A percentile compares a stretch with the other conserved stretches of the same genome.
Evolutionary conservation across 2,888 invertebrate genomes (phyloP).

Genomic region (Lasioglossum figueresi): DNA sequence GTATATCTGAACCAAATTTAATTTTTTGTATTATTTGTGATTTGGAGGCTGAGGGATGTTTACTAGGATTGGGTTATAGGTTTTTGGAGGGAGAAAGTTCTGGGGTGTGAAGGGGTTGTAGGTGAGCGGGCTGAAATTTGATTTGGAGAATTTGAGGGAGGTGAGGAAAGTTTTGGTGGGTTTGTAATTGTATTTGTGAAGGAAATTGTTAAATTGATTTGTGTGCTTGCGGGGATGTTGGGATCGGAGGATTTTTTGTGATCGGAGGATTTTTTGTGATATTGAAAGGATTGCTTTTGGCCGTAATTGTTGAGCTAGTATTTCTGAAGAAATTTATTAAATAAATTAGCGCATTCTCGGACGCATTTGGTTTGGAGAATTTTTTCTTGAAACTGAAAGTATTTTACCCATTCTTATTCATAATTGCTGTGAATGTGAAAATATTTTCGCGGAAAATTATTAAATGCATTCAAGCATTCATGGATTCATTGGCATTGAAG

Average conservation of each 20-base stretch:
- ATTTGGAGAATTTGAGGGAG: neutral
- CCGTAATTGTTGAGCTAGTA: neutral
- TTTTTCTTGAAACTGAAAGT: neutral
- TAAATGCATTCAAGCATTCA: neutral
- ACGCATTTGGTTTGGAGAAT: neutral
- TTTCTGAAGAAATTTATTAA: neutral
- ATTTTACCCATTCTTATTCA: neutral
- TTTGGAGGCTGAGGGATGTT: neutral
- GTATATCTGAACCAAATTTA: no score
- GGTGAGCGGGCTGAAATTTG: neutral
- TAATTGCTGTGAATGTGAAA: neutral
- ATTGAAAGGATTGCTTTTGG: neutral
- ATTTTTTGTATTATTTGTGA: neutral
- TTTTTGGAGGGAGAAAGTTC: neutral
- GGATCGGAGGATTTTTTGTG: neutral
- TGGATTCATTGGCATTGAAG: neutral
- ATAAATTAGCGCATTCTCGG: neutral
- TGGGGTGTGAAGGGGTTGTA: neutral
- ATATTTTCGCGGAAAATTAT: neutral
- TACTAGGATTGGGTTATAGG: neutral
- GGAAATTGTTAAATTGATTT: neutral
- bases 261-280: neutral
- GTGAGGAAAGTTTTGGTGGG: neutral
- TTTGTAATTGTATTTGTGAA: neutral
- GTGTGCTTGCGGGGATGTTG: neutral